Evolutionary conservation across 1,140 invertebrate species (phyloP), one percentile per base, ranked within the genome.

Genomic region (Drosophila sturtevanti): DNA sequence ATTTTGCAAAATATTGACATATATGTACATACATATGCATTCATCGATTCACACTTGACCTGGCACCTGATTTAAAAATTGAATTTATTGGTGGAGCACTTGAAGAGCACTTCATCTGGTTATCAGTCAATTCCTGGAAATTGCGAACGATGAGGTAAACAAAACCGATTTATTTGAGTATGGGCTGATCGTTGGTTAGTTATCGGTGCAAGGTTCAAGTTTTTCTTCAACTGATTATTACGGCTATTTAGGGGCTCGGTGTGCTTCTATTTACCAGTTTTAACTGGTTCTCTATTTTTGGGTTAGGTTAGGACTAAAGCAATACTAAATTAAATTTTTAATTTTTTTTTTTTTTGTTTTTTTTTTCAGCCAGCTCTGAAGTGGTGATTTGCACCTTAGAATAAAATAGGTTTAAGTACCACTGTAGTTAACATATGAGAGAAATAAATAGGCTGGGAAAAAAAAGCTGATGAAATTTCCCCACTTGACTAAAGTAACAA

Each of bases 281-380:
- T 5, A 41, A 12, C 41, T 48, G 18, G 41, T 21, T 14, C 61
- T 21, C 37, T 58, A 31, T 44, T 65, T 56, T 73, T 72, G 71
- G 24, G 69, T 73, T 72, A 65, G 61, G 69, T 59, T 63, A 72
- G 70, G 70, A 72, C 70, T 54, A 48, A 37, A 72, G 61, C 60
- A 60, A 72, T 63, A 72, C 27, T 18, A 72, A 68, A 48, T 48
- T 48, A 48, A 48, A 21, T 48, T 44, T 41, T 41, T 14, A 1
- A 14, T 41, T 7, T 44, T 48, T 21, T n/a, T 48, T 48, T 44
- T 10, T 16, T 44, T 18, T 21, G 18, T 48, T 44, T 18, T 16
- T 10, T 44, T 44, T 18, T 48, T 48, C 11, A 10, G 41, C 41
- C 10, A 48, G 4, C 10, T 48, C 10, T 48, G 2, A 48, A 48